These are phyloP conservation scores for Pandemis cinnamomeana DNA, from an alignment of 2,888 invertebrate genomes.

Conservation along the genomic window DNA sequence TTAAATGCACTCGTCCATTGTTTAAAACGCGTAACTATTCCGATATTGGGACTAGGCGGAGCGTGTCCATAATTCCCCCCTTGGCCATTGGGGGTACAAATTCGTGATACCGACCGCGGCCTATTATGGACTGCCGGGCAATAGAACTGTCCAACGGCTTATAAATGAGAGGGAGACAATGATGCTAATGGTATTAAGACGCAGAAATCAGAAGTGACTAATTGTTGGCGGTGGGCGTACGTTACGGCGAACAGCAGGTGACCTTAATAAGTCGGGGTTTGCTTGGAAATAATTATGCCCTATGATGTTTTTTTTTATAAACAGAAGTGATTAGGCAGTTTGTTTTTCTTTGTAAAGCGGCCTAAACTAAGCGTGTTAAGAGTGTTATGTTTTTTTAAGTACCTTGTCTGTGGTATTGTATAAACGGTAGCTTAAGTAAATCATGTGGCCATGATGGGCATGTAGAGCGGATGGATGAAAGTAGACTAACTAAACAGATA, in stretches of 20 bases:
- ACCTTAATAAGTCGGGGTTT: slow-evolving; percentile 25
- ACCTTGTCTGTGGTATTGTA: too few relatives aligned
- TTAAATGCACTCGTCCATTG: slow-evolving; percentile 50
- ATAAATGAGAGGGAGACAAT: slow-evolving; percentile 80
- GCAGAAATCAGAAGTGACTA: slow-evolving; percentile 31
- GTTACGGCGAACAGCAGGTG: slow-evolving; percentile 15
- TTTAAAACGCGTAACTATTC: slow-evolving; percentile 48
- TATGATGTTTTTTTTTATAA: not conserved
- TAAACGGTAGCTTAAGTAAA: not conserved
- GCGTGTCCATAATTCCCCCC: slow-evolving; percentile 47
- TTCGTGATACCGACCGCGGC: slow-evolving; percentile 73
- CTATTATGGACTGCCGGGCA: slow-evolving; percentile 72
- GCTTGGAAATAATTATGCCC: not conserved
- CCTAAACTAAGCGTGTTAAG: too few relatives aligned
- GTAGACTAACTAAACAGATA: too few relatives aligned
- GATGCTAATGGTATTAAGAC: slow-evolving; percentile 78
- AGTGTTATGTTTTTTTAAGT: too few relatives aligned
- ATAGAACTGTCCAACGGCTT: slow-evolving; percentile 78
- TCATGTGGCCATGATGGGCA: too few relatives aligned
- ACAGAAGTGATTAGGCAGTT: not conserved
- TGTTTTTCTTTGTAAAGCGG: not conserved
- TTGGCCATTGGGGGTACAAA: slow-evolving; percentile 61
- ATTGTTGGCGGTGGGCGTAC: slow-evolving; percentile 23
- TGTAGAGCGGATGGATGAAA: too few relatives aligned
- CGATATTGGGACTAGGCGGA: slow-evolving; percentile 45